Base-by-base conservation (phyloP, 2,888 invertebrate species). In the Scaptomyza reducta region DNA sequence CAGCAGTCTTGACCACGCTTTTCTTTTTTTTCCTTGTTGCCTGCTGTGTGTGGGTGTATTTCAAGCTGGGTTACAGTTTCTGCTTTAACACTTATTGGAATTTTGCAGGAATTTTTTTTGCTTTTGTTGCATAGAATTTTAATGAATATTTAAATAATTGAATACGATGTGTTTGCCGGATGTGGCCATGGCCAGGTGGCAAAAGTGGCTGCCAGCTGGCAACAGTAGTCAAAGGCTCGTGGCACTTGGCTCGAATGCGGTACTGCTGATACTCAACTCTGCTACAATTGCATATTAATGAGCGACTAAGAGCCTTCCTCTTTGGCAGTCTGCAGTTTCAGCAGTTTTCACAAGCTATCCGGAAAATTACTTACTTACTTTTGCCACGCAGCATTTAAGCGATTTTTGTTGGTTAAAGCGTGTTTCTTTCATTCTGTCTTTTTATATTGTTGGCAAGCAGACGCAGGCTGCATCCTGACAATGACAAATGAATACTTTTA, bases 401-500 rank as follows among this genome's bases (percentile, higher is more conserved):
- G 56, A 62, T 73, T 70, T 40, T 60, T 51, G 56, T 25, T 33
- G 47, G 49, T 87, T 80, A 67, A 84, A 87, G 85, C 74, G 61
- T 68, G 64, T 69, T 78, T 51, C 5, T 44, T 33, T 9, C 2
- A 27, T 18, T 40, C 4, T 13, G 10, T 25, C 11, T 22, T 40
- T 31, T 25, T 18, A 60, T 60, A 5, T 33, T 45, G 18, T 70
- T 71, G 42, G 53, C 29, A 66, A 81, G 66, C 67, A 74, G 77
- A 63, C 73, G 60, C 69, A 53, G 60, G 45, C 77, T 74, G 74
- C 74, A 73, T 74, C 60, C 82, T 89, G 89, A 89, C 86, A 83
- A 86, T 88, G 88, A 88, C 88, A 89, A 89, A 88, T 88, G 89
- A 82, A 87, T 79, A 79, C 76, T 89, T 80, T 85, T 79, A 81